Conservation (phyloP, 2,113 vertebrate genomes). For the Apteryx mantelli region DNA sequence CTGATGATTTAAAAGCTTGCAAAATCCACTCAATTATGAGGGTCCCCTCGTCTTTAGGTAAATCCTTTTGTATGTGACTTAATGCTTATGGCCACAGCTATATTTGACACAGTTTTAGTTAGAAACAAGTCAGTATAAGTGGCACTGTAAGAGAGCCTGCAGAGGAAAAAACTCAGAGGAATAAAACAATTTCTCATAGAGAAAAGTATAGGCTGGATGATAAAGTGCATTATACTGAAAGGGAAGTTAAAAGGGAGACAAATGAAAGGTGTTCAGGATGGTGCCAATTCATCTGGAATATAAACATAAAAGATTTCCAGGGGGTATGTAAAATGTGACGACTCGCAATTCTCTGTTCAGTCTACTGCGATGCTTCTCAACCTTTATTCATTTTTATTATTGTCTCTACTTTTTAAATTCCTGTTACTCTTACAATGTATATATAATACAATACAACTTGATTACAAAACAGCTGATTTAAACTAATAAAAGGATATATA, state of each 20-base stretch:
- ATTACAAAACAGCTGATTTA: not conserved
- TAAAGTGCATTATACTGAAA: not conserved
- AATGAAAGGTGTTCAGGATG: not conserved
- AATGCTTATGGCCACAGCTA: not conserved
- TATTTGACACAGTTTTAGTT: not conserved
- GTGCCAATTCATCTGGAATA: not conserved
- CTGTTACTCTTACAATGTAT: not conserved
- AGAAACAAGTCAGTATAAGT: not conserved
- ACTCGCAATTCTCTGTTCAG: not conserved
- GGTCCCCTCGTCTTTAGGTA: not conserved
- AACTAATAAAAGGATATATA: not conserved
- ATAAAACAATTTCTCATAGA: not conserved
- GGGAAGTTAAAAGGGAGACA: not conserved
- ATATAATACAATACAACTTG: accelerated
- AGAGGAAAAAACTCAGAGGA: not conserved
- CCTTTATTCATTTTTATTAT: not conserved
- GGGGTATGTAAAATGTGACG: not conserved
- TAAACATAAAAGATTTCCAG: not conserved
- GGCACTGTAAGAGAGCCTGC: not conserved
- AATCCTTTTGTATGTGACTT: not conserved
- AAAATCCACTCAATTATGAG: not conserved
- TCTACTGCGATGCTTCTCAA: not conserved
- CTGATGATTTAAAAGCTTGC: not conserved
- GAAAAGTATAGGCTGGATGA: not conserved
- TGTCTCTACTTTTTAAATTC: not conserved